Percentiles rank a stretch among this genome's conserved stretches.
Conservation (phyloP, 2,888 invertebrate genomes). For the Lithophane leautieri region DNA sequence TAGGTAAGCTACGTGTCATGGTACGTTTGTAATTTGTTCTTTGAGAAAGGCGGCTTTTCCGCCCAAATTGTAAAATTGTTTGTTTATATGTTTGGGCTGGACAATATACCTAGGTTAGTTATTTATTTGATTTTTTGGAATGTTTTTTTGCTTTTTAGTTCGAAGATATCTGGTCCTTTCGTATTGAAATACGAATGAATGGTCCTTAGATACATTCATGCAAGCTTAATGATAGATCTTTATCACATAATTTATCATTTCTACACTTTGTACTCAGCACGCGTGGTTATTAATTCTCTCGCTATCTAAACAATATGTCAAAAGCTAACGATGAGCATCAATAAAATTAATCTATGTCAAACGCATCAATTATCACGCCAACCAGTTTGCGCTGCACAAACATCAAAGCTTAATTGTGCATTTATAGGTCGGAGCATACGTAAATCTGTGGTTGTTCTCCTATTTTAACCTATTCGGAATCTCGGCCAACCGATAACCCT, state of each 20-base stretch:
- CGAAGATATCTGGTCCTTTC: background rate
- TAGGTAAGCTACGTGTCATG: background rate
- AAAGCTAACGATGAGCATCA: constrained; percentile 41
- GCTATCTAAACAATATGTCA: constrained; percentile 48
- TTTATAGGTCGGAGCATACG: constrained; percentile 73
- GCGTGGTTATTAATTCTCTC: constrained; percentile 34
- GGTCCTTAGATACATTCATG: constrained; percentile 6
- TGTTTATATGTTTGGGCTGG: background rate
- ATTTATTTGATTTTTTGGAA: background rate
- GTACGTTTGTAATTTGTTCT: background rate
- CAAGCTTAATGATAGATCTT: constrained; percentile 23
- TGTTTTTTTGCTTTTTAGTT: background rate
- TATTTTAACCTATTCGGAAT: constrained; percentile 76
- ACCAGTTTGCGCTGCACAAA: constrained; percentile 52
- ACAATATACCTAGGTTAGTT: background rate
- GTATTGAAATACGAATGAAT: constrained; percentile 9
- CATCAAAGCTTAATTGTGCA: constrained; percentile 69
- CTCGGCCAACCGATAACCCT: constrained; percentile 79
- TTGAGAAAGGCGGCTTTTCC: background rate
- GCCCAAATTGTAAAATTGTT: background rate
- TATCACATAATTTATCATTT: constrained; percentile 40
- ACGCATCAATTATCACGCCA: constrained; percentile 47
- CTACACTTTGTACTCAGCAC: constrained; percentile 36
- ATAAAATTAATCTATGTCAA: constrained; percentile 59
- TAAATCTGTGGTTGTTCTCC: constrained; percentile 78